Base-by-base conservation (phyloP, 2,113 vertebrate species). In the Clarias macrocephalus region DNA sequence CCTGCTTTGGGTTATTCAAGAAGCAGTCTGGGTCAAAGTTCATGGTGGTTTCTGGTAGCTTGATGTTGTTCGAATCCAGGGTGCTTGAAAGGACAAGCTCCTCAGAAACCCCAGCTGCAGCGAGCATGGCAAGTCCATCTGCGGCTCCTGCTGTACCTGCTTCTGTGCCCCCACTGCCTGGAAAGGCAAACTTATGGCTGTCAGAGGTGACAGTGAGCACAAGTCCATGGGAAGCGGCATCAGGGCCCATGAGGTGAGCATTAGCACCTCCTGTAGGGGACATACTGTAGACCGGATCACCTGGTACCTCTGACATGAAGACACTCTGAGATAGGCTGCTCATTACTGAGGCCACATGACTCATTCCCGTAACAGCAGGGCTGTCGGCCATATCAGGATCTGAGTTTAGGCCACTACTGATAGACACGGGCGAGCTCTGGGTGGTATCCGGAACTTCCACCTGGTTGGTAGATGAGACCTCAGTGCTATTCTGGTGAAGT, bases 11-110 rank as follows among this genome's bases (percentile, higher is more conserved):
- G 91, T 99, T 99, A 92, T 99, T 99, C 91, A 99, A 95, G 95
- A 99, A 99, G 96, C 98, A 99, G 96, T 99, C 98, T 0, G 98
- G 98, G 93, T 99, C 98, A 92, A 99, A 99, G 95, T 98, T 99
- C 98, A 99, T 98, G 88, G 96, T 95, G 93, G 98, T 96, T 92
- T 99, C 98, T 48, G 98, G 97, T 80, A 99, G 97, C 95, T 99
- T 99, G 90, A 98, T 95, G 91, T 91, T 93, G 86, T 95, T 95
- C 83, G 96, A 93, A 48, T 99, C 98, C 11, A 99, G 95, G 91
- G 96, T 99, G 92, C 97, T 99, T 90, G 98, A 99, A 86, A 99
- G 96, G 91, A 98, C 97, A 89, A 99, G 96, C 91, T 99, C 98
- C 92, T 99, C 97, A 0, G 98, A 97, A 88, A 99, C 96, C 0